Evolutionary conservation across 2,113 vertebrate species (phyloP).

Genomic region (Aptenodytes forsteri): DNA sequence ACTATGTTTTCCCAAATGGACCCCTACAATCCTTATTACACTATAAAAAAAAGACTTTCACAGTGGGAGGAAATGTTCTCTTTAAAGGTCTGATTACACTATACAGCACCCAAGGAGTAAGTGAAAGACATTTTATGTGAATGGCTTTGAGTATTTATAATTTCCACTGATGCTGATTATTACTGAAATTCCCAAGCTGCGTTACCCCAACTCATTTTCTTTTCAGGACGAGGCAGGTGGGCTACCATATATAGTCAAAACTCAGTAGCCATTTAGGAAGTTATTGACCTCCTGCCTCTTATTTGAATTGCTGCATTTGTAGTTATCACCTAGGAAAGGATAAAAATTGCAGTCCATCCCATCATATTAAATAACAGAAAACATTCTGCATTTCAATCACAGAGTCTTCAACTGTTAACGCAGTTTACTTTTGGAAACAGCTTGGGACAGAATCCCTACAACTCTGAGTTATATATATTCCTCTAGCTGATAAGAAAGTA

Average conservation of each 20-base stretch:
- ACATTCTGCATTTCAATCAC: not conserved
- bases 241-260: not conserved
- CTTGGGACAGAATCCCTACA: not conserved
- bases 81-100: not conserved
- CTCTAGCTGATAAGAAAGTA: not conserved
- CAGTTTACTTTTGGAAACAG: not conserved
- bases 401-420: not conserved
- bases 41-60: not conserved
- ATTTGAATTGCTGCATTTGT: not conserved
- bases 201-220: not conserved
- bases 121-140: not conserved
- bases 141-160: not conserved
- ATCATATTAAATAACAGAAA: not conserved
- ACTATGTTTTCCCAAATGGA: not conserved
- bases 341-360: not conserved
- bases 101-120: not conserved
- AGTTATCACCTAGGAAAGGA: not conserved
- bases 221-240: not conserved
- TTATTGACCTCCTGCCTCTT: not conserved
- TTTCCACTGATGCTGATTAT: not conserved
- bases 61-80: not conserved
- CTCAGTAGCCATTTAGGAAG: not conserved
- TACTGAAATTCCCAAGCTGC: not conserved
- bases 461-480: not conserved
- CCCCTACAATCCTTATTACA: not conserved